phyloP scores from a whole-genome alignment of 2,888 invertebrate genomes.

The Torymus tubicola region DNA sequence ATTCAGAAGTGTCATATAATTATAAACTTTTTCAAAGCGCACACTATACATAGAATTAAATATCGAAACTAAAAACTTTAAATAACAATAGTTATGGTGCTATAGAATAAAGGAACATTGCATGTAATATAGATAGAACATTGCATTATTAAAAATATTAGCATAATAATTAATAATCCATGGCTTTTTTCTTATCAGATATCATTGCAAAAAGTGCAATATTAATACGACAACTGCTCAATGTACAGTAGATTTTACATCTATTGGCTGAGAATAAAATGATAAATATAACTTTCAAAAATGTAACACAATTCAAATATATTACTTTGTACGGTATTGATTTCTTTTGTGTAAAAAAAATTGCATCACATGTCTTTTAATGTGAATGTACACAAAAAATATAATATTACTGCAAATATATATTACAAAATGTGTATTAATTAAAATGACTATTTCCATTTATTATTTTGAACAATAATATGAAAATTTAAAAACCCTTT shows the following conservation, averaged over 20 bases:
- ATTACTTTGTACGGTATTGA: constrained; percentile 29
- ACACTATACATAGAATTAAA: constrained; percentile 24
- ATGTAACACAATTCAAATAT: constrained; percentile 28
- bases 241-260: background rate
- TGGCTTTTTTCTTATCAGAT: constrained; percentile 2
- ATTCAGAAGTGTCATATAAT: background rate
- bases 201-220: constrained; percentile 16
- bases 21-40: constrained; percentile 22
- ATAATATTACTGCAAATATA: constrained; percentile 10
- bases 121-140: constrained; percentile 5
- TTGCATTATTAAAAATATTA: background rate
- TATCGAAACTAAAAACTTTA: constrained; percentile 1
- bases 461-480: too few relatives aligned
- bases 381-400: constrained; percentile 10
- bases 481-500: too few relatives aligned
- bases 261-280: background rate
- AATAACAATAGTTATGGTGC: constrained; percentile 13
- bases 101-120: constrained; percentile 21
- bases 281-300: background rate
- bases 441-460: background rate
- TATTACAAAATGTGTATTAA: background rate
- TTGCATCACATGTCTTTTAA: constrained; percentile 7
- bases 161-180: background rate
- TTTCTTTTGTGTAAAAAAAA: constrained; percentile 5
- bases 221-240: background rate